Conservation (phyloP, 2,888 invertebrate genomes). For the Uropetala carovei region DNA sequence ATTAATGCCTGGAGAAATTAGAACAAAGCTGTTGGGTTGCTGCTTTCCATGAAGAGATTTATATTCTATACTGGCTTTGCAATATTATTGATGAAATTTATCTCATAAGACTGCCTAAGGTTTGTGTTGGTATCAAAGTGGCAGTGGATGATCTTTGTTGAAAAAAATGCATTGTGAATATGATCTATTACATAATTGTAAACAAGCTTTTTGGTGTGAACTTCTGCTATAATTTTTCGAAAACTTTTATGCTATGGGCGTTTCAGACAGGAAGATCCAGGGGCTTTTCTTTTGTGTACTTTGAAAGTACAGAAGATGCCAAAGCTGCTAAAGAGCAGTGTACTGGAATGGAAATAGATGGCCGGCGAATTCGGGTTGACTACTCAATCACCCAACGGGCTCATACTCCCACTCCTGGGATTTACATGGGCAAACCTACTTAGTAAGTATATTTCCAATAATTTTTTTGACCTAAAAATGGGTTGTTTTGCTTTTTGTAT, state of each 20-base stretch:
- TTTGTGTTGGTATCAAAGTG: no score
- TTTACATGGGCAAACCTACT: constrained; percentile 97
- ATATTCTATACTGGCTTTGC: no score
- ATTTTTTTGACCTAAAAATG: not conserved
- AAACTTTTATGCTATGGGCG: constrained; percentile 47
- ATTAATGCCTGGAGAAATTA: no score
- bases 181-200: no score
- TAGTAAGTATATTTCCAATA: constrained; percentile 77
- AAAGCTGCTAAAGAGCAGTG: constrained; percentile 95
- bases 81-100: no score
- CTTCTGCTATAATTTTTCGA: no score
- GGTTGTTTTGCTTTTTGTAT: constrained; percentile 40
- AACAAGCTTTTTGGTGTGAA: no score
- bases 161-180: no score
- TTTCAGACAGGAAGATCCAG: constrained; percentile 92
- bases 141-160: no score
- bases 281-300: constrained; percentile 98
- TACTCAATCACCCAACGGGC: constrained; percentile 97
- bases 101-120: no score
- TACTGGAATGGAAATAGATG: constrained; percentile 96
- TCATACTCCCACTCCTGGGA: constrained; percentile 97
- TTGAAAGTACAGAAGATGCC: constrained; percentile 90
- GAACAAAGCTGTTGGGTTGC: no score
- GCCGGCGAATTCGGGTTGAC: constrained; percentile 94
- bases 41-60: no score